Base-by-base conservation (phyloP, 2,888 invertebrate genomes). In the Hanleya hanleyi region DNA sequence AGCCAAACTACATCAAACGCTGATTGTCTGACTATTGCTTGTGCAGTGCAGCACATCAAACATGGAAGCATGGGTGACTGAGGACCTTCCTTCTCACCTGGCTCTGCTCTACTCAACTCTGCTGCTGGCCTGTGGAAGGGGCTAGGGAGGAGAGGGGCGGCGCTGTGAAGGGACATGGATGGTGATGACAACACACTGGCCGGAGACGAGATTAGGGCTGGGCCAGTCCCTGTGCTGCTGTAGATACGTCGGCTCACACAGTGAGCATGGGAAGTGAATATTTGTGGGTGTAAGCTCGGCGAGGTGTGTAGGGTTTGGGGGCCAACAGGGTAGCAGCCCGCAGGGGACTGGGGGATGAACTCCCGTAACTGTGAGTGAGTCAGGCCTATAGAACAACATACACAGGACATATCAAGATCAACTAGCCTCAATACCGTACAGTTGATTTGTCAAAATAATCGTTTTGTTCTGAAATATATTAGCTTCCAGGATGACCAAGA, bases 91-190 rank as follows among this genome's bases (percentile, higher is more conserved):
- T n/a, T n/a, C n/a, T n/a, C n/a, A n/a, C n/a, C n/a, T n/a, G n/a
- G n/a, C n/a, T n/a, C n/a, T n/a, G n/a, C n/a, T n/a, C n/a, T n/a
- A n/a, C n/a, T n/a, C n/a, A n/a, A 35, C 70, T 67, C 50, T 74
- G 74, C 49, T 70, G 67, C 29, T 74, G 74, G 37, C 66, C 68
- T 12, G 71, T 69, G 36, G 72, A 57, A 22, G 18, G 33, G 47
- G 70, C 29, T 35, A 35, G 35, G 7, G 35, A 22, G 1, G 69
- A 49, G 35, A 61, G 33, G 26, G 68, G 33, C 18, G 67, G 57
- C 41, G 38, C 66, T 38, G 47, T 47, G 47, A 57, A 32, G 57
- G 57, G 57, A 29, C 22, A 57, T 22, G 57, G 57, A 15, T 29
- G 57, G 32, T 26, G 57, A 57, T 26, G 57, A 57, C 57, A 57